Evolutionary conservation across 2,888 invertebrate genomes (phyloP).

Genomic region (Dasysyrphus albostriatus): DNA sequence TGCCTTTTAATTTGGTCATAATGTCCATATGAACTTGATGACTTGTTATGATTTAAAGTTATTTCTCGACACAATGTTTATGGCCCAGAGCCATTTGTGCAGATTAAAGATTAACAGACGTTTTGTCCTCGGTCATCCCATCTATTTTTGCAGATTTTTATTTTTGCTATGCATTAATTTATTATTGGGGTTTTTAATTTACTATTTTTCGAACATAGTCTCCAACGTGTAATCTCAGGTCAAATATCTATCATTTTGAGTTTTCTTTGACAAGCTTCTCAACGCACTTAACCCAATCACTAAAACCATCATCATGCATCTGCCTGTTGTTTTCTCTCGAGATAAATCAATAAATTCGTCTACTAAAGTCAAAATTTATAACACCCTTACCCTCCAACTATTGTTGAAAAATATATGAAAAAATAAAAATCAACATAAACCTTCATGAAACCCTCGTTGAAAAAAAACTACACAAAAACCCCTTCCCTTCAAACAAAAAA

Average conservation of each 20-base stretch:
- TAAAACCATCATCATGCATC: constrained; percentile 63
- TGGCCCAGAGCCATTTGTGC: no score
- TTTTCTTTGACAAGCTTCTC: constrained; percentile 69
- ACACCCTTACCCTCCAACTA: constrained; percentile 54
- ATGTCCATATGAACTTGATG: no score
- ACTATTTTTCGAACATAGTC: not conserved
- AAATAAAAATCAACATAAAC: constrained; percentile 53
- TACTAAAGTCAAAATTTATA: constrained; percentile 74
- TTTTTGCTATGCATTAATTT: not conserved
- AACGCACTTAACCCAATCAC: constrained; percentile 50
- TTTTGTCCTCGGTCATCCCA: no score
- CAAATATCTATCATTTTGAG: constrained; percentile 37
- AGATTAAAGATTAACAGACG: no score
- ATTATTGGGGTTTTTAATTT: not conserved
- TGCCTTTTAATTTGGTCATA: no score
- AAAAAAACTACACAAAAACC: constrained; percentile 34
- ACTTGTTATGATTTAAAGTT: no score
- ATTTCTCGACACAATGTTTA: no score
- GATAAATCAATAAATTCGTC: constrained; percentile 64
- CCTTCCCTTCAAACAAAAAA: constrained; percentile 20
- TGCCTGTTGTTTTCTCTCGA: constrained; percentile 65
- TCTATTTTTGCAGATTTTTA: no score
- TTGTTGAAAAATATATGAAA: constrained; percentile 43
- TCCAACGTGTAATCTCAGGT: not conserved
- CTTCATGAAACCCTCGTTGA: constrained; percentile 21